Conservation (phyloP, 2,888 invertebrate species). For the Diploptera punctata region DNA sequence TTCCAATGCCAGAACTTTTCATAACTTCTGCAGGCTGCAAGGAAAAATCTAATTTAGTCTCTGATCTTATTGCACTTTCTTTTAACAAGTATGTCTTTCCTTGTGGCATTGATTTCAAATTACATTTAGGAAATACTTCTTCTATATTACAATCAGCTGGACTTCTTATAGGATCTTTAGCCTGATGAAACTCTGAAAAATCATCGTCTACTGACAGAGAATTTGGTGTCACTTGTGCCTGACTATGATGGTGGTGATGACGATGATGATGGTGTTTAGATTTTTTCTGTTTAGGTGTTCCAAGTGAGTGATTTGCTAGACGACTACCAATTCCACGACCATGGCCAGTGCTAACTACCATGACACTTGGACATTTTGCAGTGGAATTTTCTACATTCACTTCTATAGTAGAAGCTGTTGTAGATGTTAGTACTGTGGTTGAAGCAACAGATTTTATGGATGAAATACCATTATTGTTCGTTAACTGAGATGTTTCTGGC, state of each 20-base stretch:
- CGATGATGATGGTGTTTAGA: constrained; percentile 35
- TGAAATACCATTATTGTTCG: neutral
- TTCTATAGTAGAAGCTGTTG: too few relatives aligned
- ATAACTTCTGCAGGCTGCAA: neutral
- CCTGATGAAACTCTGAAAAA: constrained; percentile 43
- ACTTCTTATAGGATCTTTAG: constrained; percentile 37
- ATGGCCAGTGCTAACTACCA: constrained; percentile 48
- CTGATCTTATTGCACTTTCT: constrained; percentile 40
- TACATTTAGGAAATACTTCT: constrained; percentile 53
- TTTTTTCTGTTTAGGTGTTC: constrained; percentile 50
- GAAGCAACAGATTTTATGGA: neutral
- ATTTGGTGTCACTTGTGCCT: neutral
- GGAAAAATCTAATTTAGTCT: neutral
- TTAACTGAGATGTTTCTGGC: neutral
- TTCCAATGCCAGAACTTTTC: neutral
- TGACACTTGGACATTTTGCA: constrained; percentile 43
- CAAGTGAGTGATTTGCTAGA: constrained; percentile 58
- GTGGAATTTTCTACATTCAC: neutral
- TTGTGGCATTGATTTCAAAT: constrained; percentile 50
- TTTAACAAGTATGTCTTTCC: constrained; percentile 39
- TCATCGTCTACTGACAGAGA: constrained; percentile 36
- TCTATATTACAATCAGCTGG: constrained; percentile 30
- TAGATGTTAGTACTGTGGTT: too few relatives aligned
- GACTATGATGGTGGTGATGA: constrained; percentile 31
- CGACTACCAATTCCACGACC: constrained; percentile 56